phyloP scores from a whole-genome alignment of 2,113 vertebrate genomes.

The Siniperca chuatsi region DNA sequence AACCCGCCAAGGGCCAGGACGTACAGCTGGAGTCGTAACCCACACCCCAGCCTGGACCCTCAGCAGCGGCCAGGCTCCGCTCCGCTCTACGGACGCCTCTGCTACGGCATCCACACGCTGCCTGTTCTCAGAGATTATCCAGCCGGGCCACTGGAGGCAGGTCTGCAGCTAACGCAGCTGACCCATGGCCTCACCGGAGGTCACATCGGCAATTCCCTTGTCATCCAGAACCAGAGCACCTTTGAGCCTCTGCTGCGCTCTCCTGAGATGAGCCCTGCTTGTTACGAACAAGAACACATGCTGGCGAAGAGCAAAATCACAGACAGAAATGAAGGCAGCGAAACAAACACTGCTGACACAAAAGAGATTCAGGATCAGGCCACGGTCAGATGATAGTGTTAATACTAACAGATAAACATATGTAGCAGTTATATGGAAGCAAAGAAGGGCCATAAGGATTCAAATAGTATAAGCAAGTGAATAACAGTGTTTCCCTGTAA shows the following conservation, averaged over 20 bases:
- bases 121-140: slow-evolving; percentile 82
- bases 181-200: slow-evolving; percentile 64
- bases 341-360: slow-evolving; percentile 48
- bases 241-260: slow-evolving; percentile 62
- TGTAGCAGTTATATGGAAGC: neutral
- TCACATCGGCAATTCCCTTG: slow-evolving; percentile 49
- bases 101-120: slow-evolving; percentile 83
- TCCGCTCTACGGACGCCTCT: slow-evolving; percentile 80
- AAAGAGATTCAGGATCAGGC: slow-evolving; percentile 63
- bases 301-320: slow-evolving; percentile 46
- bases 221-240: slow-evolving; percentile 70
- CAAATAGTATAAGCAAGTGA: neutral
- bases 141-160: slow-evolving; percentile 70
- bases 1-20: slow-evolving; percentile 73
- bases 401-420: neutral
- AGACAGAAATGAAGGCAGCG: slow-evolving; percentile 53
- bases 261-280: slow-evolving; percentile 31
- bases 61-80: slow-evolving; percentile 76
- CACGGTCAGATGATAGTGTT: slow-evolving; percentile 59
- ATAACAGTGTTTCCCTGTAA: neutral
- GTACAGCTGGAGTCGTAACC: slow-evolving; percentile 80
- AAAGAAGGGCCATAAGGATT: neutral
- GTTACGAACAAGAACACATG: slow-evolving; percentile 52
- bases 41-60: slow-evolving; percentile 60
- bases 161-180: slow-evolving; percentile 77